A percentile compares a stretch with the other conserved stretches of the same genome.
These are phyloP conservation scores for Gallinago nigripennis DNA, from an alignment of 2,797 vertebrate genomes.

Conservation along the genomic window DNA sequence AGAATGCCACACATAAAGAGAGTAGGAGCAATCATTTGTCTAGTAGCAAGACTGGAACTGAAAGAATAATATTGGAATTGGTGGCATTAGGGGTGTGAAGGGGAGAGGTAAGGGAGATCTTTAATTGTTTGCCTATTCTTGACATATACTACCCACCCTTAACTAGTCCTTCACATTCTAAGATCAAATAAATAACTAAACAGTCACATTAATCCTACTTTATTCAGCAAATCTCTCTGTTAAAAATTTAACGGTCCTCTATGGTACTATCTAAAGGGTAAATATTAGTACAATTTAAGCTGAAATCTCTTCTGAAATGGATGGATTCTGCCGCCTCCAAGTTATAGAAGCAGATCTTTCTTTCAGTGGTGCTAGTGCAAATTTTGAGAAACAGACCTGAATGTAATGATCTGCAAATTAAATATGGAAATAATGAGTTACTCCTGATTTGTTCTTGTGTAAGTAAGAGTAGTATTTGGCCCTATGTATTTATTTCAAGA, in stretches of 20 bases:
- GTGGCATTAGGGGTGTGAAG: background rate
- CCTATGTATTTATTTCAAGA: background rate
- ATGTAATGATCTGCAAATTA: background rate
- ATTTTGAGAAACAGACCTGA: background rate
- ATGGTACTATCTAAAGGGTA: background rate
- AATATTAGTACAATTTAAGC: background rate
- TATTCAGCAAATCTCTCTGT: background rate
- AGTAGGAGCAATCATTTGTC: background rate
- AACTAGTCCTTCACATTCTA: background rate
- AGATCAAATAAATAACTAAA: background rate
- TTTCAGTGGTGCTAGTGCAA: background rate
- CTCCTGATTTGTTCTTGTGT: background rate
- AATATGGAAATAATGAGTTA: background rate
- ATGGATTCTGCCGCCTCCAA: background rate
- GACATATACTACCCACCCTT: background rate
- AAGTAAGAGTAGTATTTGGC: background rate
- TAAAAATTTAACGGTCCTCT: background rate
- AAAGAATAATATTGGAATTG: background rate
- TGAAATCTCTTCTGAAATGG: background rate
- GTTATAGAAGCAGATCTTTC: background rate
- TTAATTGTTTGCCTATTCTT: background rate
- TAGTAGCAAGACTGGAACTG: background rate
- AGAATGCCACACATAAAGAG: background rate
- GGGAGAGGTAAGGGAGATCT: background rate
- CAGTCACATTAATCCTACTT: background rate